These are phyloP conservation scores for Micoletzkya japonica DNA, from an alignment of 2,888 invertebrate species.

Conservation along the genomic window DNA sequence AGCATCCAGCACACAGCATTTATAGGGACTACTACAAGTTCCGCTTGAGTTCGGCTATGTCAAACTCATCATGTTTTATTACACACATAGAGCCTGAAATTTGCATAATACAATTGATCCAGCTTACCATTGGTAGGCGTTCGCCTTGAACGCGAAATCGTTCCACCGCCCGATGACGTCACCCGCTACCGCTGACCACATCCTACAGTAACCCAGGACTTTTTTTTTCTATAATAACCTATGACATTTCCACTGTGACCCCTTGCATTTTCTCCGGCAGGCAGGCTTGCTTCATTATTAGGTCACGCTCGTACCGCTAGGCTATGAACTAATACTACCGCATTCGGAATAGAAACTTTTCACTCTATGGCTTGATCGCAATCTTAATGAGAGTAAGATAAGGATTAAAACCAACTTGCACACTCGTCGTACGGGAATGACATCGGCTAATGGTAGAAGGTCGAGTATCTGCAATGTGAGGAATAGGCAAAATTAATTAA, in stretches of 20 bases:
- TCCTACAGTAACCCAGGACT: background rate
- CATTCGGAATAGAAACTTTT: no score
- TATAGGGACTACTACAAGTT: no score
- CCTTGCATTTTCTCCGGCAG: no score
- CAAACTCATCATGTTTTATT: no score
- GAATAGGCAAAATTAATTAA: background rate
- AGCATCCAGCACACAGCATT: no score
- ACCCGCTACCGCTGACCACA: background rate
- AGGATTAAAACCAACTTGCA: background rate
- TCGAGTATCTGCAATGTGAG: background rate
- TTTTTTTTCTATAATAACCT: background rate
- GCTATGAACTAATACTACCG: no score
- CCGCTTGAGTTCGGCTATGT: no score
- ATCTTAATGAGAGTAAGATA: background rate
- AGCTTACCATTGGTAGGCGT: conserved; percentile 2
- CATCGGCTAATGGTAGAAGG: background rate
- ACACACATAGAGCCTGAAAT: background rate
- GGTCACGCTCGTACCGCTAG: no score
- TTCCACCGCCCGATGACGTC: background rate
- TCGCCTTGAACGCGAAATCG: background rate
- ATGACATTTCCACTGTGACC: no score
- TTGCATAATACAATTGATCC: background rate
- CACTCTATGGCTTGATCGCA: no score
- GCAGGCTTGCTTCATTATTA: no score
- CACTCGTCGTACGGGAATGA: background rate